phyloP scores from a whole-genome alignment of 2,888 invertebrate species.

The Melitaea athalia region DNA sequence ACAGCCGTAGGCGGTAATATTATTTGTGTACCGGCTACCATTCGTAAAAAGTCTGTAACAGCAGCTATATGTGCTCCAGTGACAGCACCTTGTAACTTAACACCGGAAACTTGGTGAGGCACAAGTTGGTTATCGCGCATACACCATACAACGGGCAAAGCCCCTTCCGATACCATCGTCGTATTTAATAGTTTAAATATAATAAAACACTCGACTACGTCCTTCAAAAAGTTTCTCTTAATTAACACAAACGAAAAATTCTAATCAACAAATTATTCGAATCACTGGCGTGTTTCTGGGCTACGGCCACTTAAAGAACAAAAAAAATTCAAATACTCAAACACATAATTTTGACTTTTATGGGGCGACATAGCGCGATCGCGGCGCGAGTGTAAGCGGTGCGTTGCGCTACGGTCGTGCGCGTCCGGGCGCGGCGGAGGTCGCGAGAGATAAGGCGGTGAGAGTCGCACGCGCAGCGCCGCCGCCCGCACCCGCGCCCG shows the following conservation, averaged over 20 bases:
- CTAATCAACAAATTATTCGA: slow-evolving; percentile 7
- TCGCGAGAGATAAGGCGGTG: slow-evolving; percentile 82
- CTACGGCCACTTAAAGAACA: slow-evolving; percentile 62
- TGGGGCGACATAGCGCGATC: slow-evolving; percentile 71
- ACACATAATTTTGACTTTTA: slow-evolving; percentile 64
- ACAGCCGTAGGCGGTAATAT: slow-evolving; percentile 78
- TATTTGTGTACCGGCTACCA: slow-evolving; percentile 84
- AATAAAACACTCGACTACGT: slow-evolving; percentile 30
- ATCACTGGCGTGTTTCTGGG: slow-evolving; percentile 68
- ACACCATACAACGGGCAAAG: slow-evolving; percentile 85
- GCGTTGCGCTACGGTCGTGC: slow-evolving; percentile 71
- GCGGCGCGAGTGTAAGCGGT: slow-evolving; percentile 59
- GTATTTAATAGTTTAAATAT: slow-evolving; percentile 37
- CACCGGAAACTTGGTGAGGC: slow-evolving; percentile 85
- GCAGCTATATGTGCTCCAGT: slow-evolving; percentile 86
- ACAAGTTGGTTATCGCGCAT: slow-evolving; percentile 86
- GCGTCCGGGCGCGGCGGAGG: slow-evolving; percentile 80
- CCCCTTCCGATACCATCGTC: slow-evolving; percentile 84
- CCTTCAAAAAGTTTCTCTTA: slow-evolving; percentile 18
- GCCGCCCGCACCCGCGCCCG: slow-evolving; percentile 60
- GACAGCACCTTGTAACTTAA: slow-evolving; percentile 84
- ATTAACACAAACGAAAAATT: slow-evolving; percentile 38
- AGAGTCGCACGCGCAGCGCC: slow-evolving; percentile 75
- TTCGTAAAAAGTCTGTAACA: slow-evolving; percentile 84
- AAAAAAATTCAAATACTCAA: slow-evolving; percentile 61